phyloP scores from a whole-genome alignment of 2,888 invertebrate species.

The Yponomeuta evonymella region DNA sequence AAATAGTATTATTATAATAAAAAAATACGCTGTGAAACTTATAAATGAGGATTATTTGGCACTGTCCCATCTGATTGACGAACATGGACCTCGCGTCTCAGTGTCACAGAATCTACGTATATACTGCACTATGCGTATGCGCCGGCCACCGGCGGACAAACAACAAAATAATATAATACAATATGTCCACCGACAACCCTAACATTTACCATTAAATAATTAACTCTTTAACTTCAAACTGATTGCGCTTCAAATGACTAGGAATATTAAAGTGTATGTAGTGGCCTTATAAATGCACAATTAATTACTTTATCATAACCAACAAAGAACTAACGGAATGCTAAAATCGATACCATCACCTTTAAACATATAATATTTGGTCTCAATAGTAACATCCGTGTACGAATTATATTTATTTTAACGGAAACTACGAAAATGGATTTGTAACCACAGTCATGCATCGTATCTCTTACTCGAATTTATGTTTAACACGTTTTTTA shows the following conservation, averaged over 20 bases:
- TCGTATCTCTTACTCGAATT: conserved; percentile 56
- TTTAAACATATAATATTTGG: conserved; percentile 74
- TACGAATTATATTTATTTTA: conserved; percentile 22
- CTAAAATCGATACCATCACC: conserved; percentile 74
- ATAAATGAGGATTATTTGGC: conserved; percentile 72
- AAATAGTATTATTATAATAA: conserved; percentile 33
- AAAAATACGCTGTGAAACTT: conserved; percentile 58
- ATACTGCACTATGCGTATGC: conserved; percentile 6
- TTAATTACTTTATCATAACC: conserved; percentile 34
- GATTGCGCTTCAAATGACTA: conserved; percentile 76
- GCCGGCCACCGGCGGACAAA: conserved; percentile 31
- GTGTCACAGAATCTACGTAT: conserved; percentile 21
- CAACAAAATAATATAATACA: conserved; percentile 66
- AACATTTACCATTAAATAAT: conserved; percentile 51
- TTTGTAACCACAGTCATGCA: conserved; percentile 59
- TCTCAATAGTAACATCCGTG: conserved; percentile 72
- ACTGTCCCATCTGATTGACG: conserved; percentile 64
- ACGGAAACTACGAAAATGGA: conserved; percentile 30
- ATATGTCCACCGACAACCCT: conserved; percentile 34
- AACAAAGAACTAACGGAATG: conserved; percentile 59
- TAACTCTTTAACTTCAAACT: conserved; percentile 66
- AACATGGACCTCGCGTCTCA: conserved; percentile 50
- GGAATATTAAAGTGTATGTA: conserved; percentile 67
- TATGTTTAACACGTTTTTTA: conserved; percentile 61
- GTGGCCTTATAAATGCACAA: conserved; percentile 67